Conservation (phyloP, 2,797 vertebrate species). For the Sebastes diploproa region DNA sequence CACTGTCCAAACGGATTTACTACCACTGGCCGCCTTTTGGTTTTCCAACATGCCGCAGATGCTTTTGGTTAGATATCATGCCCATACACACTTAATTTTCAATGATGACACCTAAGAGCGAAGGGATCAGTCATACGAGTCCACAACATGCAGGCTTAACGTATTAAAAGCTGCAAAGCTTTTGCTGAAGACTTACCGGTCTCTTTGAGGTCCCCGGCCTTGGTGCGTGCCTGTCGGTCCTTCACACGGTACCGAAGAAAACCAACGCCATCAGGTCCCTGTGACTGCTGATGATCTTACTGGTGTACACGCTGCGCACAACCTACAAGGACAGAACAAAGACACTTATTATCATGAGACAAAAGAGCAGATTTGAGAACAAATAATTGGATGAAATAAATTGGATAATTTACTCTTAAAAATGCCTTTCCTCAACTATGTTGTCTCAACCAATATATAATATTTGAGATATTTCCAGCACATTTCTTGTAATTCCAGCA, state of each 20-base stretch:
- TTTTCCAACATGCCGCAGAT: no score
- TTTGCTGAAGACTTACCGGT: constrained; percentile 80
- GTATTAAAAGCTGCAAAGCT: not conserved
- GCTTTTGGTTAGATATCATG: no score
- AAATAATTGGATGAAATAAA: not conserved
- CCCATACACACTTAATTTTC: constrained; percentile 60
- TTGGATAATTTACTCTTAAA: not conserved
- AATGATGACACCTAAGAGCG: constrained; percentile 87
- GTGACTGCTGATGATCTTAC: constrained; percentile 94
- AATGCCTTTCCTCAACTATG: not conserved
- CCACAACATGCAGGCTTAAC: not conserved
- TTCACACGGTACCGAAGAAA: constrained; percentile 89
- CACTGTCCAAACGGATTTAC: no score
- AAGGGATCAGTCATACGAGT: not conserved
- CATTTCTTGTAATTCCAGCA: not conserved
- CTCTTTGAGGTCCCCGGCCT: constrained; percentile 92
- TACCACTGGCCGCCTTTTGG: no score
- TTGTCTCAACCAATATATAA: not conserved
- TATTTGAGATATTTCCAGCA: not conserved
- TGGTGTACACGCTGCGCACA: constrained; percentile 91
- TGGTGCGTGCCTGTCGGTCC: constrained; percentile 90
- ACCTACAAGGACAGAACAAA: constrained; percentile 79
- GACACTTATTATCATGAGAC: not conserved
- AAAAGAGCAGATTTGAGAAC: not conserved
- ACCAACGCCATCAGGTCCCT: constrained; percentile 91